Evolutionary conservation across 1,140 invertebrate species (phyloP).

Genomic region (Aporrectodea caliginosa): DNA sequence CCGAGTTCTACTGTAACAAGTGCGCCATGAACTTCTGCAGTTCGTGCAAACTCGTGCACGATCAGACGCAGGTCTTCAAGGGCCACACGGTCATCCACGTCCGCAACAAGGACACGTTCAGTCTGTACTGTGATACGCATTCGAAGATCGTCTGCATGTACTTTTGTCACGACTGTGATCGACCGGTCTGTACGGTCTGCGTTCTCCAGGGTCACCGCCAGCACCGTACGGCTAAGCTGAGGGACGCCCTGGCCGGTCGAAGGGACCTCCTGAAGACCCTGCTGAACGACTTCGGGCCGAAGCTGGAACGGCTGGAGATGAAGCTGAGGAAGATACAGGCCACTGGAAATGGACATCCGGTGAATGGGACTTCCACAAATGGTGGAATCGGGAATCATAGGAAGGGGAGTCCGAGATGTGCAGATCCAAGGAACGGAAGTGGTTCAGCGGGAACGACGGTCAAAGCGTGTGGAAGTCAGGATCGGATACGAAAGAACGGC

Average conservation of each 20-base stretch:
- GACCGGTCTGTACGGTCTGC: slow-evolving; percentile 21
- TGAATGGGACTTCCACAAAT: too few species aligned
- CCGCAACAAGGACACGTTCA: slow-evolving; percentile 1
- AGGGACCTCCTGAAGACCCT: slow-evolving; percentile 21
- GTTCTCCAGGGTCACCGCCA: background rate
- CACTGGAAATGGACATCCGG: too few species aligned
- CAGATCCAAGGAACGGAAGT: too few species aligned
- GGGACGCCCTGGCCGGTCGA: slow-evolving; percentile 7
- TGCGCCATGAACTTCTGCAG: slow-evolving; percentile 24
- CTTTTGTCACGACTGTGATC: slow-evolving; percentile 23
- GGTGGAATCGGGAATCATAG: too few species aligned
- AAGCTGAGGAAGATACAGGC: background rate
- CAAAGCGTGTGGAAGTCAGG: background rate
- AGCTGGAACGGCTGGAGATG: slow-evolving; percentile 10
- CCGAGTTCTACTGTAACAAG: slow-evolving; percentile 27
- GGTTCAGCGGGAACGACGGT: background rate
- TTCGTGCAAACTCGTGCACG: slow-evolving; percentile 12
- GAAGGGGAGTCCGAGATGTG: too few species aligned
- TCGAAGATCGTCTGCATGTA: slow-evolving; percentile 1
- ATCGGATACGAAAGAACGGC: background rate
- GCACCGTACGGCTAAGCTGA: slow-evolving; percentile 13
- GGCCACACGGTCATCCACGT: slow-evolving; percentile 10
- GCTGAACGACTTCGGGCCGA: slow-evolving; percentile 16
- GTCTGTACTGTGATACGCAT: slow-evolving; percentile 1
- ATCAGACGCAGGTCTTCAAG: slow-evolving; percentile 16